These are phyloP conservation scores for Mythimna ferrago DNA, from an alignment of 2,888 invertebrate species.

Conservation along the genomic window DNA sequence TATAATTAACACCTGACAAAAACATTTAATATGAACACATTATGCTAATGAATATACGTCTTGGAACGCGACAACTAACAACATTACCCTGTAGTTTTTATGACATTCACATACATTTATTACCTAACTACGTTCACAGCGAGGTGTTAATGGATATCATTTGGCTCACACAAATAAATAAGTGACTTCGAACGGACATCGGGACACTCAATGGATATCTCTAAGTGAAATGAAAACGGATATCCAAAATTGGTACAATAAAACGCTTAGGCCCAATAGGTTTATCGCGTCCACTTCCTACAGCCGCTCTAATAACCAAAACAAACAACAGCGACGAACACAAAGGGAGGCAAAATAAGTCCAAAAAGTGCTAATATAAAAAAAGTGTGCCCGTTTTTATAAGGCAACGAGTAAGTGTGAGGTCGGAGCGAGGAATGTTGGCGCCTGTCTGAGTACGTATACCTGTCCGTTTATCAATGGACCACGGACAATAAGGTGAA, in stretches of 20 bases:
- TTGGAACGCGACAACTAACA: conserved; percentile 60
- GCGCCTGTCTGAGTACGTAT: conserved; percentile 91
- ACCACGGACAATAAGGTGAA: conserved; percentile 86
- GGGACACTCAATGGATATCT: conserved; percentile 67
- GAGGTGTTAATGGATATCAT: conserved; percentile 82
- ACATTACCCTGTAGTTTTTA: conserved; percentile 54
- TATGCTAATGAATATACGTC: conserved; percentile 67
- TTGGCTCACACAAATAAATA: conserved; percentile 73
- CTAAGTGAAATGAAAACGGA: conserved; percentile 81
- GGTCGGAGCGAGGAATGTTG: conserved; percentile 90
- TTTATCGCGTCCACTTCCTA: conserved; percentile 90
- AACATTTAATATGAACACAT: conserved; percentile 74
- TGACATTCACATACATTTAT: conserved; percentile 66
- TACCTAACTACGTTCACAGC: conserved; percentile 56
- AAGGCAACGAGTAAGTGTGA: conserved; percentile 89
- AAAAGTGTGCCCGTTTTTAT: conserved; percentile 89
- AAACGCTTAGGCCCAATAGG: conserved; percentile 89
- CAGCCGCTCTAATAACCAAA: conserved; percentile 88
- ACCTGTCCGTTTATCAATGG: conserved; percentile 91
- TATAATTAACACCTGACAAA: conserved; percentile 83
- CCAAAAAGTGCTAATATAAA: conserved; percentile 89
- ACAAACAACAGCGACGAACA: conserved; percentile 87
- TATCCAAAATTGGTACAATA: conserved; percentile 88
- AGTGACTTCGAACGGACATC: conserved; percentile 63
- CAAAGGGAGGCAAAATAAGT: conserved; percentile 88